Evolutionary conservation across 2,797 vertebrate genomes (phyloP).

Genomic region (Garrulus glandarius): DNA sequence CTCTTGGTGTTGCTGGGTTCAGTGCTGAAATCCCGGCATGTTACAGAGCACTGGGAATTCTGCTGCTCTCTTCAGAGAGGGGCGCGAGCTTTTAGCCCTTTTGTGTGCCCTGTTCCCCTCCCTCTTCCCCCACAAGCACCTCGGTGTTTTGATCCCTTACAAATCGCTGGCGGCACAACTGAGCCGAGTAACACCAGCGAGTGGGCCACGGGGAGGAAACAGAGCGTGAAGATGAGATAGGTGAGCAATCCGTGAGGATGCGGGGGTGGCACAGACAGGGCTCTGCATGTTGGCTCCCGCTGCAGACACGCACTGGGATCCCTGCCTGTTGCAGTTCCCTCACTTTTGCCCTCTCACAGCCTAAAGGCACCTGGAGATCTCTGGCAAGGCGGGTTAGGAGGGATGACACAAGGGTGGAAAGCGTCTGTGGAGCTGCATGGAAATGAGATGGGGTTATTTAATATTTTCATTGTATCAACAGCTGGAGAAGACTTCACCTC

Average conservation of each 20-base stretch:
- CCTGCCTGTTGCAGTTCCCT: not conserved
- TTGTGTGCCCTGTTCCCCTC: not conserved
- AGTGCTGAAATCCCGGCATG: not conserved
- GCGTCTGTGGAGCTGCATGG: not conserved
- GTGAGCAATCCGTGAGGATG: not conserved
- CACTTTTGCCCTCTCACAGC: not conserved
- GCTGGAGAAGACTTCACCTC: slow-evolving; percentile 83
- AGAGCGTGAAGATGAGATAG: not conserved
- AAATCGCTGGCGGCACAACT: not conserved
- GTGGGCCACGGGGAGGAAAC: not conserved
- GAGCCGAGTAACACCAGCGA: not conserved
- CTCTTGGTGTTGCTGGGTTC: not conserved
- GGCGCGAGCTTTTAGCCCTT: not conserved
- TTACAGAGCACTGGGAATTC: not conserved
- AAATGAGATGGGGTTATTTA: not conserved
- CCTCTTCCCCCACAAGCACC: not conserved
- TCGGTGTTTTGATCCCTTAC: not conserved
- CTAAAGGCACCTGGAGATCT: not conserved
- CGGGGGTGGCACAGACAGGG: not conserved
- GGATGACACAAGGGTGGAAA: not conserved
- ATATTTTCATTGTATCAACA: slow-evolving; percentile 56
- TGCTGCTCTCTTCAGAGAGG: not conserved
- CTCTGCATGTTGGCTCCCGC: accelerated
- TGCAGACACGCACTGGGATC: not conserved
- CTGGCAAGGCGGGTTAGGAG: not conserved